Evolutionary conservation across 2,888 invertebrate species (phyloP), one percentile per base, ranked within the genome.

Genomic region (Pseudococcus longispinus): DNA sequence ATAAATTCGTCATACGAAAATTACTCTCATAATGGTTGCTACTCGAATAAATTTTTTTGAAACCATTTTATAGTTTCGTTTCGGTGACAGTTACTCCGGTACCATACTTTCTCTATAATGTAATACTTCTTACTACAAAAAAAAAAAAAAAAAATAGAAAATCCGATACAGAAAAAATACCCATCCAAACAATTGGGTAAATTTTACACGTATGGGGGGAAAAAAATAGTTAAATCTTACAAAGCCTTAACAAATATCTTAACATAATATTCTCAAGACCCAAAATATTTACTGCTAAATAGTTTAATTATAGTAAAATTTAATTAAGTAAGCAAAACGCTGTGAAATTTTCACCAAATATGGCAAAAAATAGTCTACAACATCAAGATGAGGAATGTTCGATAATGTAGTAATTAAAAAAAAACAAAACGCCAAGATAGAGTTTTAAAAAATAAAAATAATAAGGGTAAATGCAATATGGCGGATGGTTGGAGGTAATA

Each of bases 1-100:
- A 42, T 80, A 80, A 70, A 80, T 42, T 80, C 77, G 77, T 80
- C 29, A 80, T 80, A 80, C 77, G 77, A 80, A 37, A 42, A 80
- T 77, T 60, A 60, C 15, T 42, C 70, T 80, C n/a, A 80, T 37
- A 80, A 80, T 80, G 77, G 77, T 80, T 80, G 37, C 37, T 26
- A 77, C 32, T 74, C 60, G 60, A 60, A 23, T 20, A 6, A 51
- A 6, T 60, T 60, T 60, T 60, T 60, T 74, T 42, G 42, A 80
- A 80, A 80, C 77, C 77, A 80, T 70, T 70, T 26, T 29, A 80
- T 80, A 80, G 77, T 80, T 80, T 80, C 77, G 32, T 74, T 26
- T 74, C 74, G 42, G 74, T 74, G 32, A 74, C 37, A 74, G n/a
- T 74, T 11, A 32, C 74, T 74, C 74, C 74, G 15, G 37, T 80